Base-by-base conservation (phyloP, 92 coral and sea anemone species). In the Metridium senile region DNA sequence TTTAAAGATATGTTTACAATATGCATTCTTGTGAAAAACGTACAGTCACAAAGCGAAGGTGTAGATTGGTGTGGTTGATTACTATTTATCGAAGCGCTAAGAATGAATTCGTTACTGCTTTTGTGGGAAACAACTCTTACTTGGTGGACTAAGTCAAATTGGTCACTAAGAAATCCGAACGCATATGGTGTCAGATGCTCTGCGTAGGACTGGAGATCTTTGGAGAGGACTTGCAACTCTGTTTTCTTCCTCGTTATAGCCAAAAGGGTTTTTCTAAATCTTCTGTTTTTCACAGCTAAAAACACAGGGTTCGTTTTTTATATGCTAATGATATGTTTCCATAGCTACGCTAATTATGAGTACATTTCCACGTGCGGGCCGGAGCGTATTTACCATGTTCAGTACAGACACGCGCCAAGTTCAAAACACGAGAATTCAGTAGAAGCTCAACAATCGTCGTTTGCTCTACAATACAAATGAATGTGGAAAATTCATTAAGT, bases 1-100 rank as follows among this genome's bases (percentile, higher is more conserved):
- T 56, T 78, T 88, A 29, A 83, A 80, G 27, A 88, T 73, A 79
- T 88, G 92, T 65, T 80, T 72, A 64, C 88, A 88, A n/a, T n/a
- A n/a, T n/a, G n/a, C n/a, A n/a, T n/a, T n/a, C n/a, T 77, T 18
- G 77, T 70, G 49, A 66, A 75, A 72, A 83, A 83, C 23, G 83
- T 11, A 47, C 88, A 88, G 32, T 58, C 57, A 27, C 91, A 88
- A 1, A 33, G 52, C 33, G 51, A 27, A 22, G 79, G 20, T 54
- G 91, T 34, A 26, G 68, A 56, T 27, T 45, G 19, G 49, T 71
- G 73, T 63, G 76, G 71, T 39, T 70, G 72, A 67, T 64, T 43
- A 30, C 46, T 58, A 21, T 47, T 66, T 79, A 21, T 52, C 29
- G 70, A 58, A 47, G 74, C 52, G 59, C 35, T 33, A 20, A 61